A percentile compares a stretch with the other conserved stretches of the same genome.
Conservation (phyloP, 2,888 invertebrate species). For the Chrysomela aeneicollis region DNA sequence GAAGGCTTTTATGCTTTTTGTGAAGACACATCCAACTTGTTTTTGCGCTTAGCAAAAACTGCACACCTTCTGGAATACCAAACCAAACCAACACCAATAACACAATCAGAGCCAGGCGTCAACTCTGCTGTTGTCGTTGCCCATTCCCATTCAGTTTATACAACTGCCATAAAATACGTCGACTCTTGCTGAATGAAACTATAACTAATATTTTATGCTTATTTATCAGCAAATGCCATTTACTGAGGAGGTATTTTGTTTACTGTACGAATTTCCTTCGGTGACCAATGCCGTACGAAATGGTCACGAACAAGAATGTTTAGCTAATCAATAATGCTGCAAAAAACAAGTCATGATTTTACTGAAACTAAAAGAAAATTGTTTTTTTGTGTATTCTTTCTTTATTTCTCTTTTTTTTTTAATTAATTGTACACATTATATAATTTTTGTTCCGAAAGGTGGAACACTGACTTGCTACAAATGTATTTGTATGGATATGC, state of each 20-base stretch:
- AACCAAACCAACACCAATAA: not conserved
- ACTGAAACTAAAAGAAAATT: too few relatives aligned
- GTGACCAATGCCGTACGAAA: not conserved
- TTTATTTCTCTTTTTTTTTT: too few relatives aligned
- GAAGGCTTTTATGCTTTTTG: not conserved
- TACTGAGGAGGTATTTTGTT: conserved; percentile 11
- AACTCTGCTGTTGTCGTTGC: not conserved
- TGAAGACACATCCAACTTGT: not conserved
- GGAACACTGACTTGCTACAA: too few relatives aligned
- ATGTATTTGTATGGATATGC: too few relatives aligned
- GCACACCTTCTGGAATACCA: conserved; percentile 1
- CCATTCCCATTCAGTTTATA: not conserved
- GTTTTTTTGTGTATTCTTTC: too few relatives aligned
- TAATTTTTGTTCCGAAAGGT: too few relatives aligned
- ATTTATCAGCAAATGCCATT: conserved; percentile 20
- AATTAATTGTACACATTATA: too few relatives aligned
- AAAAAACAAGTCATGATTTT: too few relatives aligned
- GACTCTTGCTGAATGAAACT: conserved; percentile 11
- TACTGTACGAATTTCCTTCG: conserved; percentile 15
- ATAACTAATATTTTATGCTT: conserved; percentile 20
- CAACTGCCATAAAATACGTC: conserved; percentile 9
- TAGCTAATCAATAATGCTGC: too few relatives aligned
- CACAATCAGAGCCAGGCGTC: not conserved
- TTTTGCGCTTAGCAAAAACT: not conserved
- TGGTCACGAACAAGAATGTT: too few relatives aligned